Conservation (phyloP, 1,140 invertebrate species). For the Drosophila tsacasi region DNA sequence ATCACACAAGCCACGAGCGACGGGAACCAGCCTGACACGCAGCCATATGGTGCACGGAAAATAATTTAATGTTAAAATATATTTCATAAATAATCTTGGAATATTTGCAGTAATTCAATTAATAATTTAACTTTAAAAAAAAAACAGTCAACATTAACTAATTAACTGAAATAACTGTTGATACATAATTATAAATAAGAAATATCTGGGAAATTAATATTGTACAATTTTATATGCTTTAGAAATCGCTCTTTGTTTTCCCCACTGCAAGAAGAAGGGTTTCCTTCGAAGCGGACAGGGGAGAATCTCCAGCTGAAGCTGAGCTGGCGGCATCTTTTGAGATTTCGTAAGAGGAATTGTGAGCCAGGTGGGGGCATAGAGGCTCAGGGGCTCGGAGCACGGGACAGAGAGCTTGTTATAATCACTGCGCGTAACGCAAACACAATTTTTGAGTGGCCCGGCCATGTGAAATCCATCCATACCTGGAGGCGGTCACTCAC, state of each 20-base stretch:
- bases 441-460: constrained; percentile 79
- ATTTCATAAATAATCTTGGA: background rate
- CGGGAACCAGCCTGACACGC: constrained; percentile 35
- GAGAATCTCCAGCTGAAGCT: constrained; percentile 18
- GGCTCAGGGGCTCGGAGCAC: background rate
- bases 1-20: constrained; percentile 53
- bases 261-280: constrained; percentile 1
- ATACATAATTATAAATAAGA: background rate
- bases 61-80: background rate
- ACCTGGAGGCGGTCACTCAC: constrained; percentile 50
- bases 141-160: no score
- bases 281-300: background rate
- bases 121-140: no score
- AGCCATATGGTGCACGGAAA: constrained; percentile 20
- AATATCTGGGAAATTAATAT: background rate
- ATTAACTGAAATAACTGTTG: background rate
- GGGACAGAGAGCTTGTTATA: constrained; percentile 63
- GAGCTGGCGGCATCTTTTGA: constrained; percentile 69
- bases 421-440: constrained; percentile 80
- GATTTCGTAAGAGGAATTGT: constrained; percentile 31
- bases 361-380: constrained; percentile 13
- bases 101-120: background rate
- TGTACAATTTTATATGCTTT: background rate
- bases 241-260: constrained; percentile 1
- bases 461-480: constrained; percentile 72